Base-by-base conservation (phyloP, 2,888 invertebrate genomes). In the Lydus trimaculatus region DNA sequence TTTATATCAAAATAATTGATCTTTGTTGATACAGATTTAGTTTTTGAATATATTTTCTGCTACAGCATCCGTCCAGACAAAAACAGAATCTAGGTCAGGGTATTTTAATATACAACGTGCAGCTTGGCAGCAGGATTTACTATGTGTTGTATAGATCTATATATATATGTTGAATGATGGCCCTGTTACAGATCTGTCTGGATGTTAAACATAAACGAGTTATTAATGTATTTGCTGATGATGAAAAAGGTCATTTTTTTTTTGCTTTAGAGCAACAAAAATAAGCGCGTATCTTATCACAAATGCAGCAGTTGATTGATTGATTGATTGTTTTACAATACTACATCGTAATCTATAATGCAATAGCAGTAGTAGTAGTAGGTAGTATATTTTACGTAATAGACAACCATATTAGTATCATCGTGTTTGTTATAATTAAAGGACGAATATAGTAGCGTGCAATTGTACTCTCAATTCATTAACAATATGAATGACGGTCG, bases 51-150 rank as follows among this genome's bases (percentile, higher is more conserved):
- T 33, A 33, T 33, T 33, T 33, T 7, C 33, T 33, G 33, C n/a
- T n/a, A n/a, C 11, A 33, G 11, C n/a, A 56, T n/a, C n/a, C 66
- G 72, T 71, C 73, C 76, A 75, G 76, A 76, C 73, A 61, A 67
- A 62, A 67, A 15, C 20, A 9, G 67, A 73, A 78, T 72, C 74
- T 78, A 73, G 78, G 78, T 78, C 78, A 78, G 77, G 77, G 78
- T 75, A 75, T 78, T 77, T 78, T 74, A 73, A 74, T 73, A 67
- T 66, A 60, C n/a, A n/a, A n/a, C 68, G 61, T 48, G 9, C 20
- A 48, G 66, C 66, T 67, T 71, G 71, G 70, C 72, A 67, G 70
- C 72, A 67, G 66, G 17, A 43, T 43, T 43, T 17, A 63, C 67
- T 20, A 9, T 20, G 9, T 20, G 48, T 17, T 20, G n/a, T n/a